phyloP scores from a whole-genome alignment of 2,113 vertebrate species.

The Brachyhypopomus gauderio region DNA sequence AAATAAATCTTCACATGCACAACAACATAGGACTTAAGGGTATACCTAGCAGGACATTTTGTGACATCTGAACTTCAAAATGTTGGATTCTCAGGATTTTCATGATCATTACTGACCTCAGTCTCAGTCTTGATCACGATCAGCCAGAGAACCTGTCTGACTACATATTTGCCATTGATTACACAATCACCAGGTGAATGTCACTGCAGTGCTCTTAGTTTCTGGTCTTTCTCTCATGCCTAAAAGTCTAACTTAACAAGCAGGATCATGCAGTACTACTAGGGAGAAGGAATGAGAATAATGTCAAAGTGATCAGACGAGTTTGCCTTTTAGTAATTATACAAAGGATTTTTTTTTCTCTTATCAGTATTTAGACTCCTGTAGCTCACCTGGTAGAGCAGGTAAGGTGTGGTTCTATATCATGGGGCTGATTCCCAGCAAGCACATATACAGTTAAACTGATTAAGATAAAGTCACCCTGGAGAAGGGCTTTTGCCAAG shows the following conservation, averaged over 20 bases:
- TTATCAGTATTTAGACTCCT: too few species aligned
- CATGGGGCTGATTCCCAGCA: too few species aligned
- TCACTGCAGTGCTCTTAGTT: background rate
- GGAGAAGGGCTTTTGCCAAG: too few species aligned
- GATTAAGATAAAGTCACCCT: too few species aligned
- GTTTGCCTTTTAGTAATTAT: constrained; percentile 5
- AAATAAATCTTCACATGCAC: too few species aligned
- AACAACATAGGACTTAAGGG: background rate
- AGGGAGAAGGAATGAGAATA: background rate
- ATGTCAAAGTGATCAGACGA: constrained; percentile 21
- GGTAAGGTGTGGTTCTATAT: too few species aligned
- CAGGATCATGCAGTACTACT: background rate
- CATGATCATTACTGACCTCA: background rate
- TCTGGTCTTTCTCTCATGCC: background rate
- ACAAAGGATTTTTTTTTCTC: background rate
- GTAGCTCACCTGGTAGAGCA: too few species aligned
- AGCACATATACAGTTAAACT: too few species aligned
- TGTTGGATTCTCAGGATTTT: background rate
- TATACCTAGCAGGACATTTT: background rate
- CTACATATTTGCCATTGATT: background rate
- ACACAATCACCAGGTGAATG: background rate
- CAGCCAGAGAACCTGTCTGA: background rate
- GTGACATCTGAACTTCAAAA: background rate
- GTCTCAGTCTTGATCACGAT: background rate
- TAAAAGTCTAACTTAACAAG: background rate